Evolutionary conservation across 2,113 vertebrate species (phyloP).

Genomic region (Agelaius tricolor): DNA sequence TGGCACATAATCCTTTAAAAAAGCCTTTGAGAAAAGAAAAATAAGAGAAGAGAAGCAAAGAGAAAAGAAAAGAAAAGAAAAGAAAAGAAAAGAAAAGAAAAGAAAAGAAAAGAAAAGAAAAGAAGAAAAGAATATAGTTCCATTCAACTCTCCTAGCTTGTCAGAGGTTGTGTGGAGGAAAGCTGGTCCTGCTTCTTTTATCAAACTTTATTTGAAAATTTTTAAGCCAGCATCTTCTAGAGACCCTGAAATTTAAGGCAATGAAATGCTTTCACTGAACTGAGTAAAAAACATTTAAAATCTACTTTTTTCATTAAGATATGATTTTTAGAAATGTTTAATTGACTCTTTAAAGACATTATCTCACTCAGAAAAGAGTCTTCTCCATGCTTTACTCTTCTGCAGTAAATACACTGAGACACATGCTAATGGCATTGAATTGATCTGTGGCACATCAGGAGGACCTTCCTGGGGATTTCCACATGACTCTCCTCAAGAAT

Average conservation of each 20-base stretch:
- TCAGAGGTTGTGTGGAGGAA: not conserved
- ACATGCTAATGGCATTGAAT: rapidly evolving
- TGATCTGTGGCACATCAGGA: not conserved
- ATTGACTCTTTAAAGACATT: not conserved
- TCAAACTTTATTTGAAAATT: not conserved
- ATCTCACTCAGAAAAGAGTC: not conserved
- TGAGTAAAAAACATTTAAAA: not conserved
- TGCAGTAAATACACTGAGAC: not conserved
- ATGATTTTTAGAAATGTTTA: not conserved
- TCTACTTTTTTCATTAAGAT: not conserved
- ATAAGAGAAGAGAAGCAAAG: not conserved
- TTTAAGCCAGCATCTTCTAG: not conserved
- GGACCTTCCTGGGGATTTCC: not conserved
- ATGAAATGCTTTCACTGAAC: not conserved
- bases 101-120: too few species aligned
- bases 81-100: not conserved
- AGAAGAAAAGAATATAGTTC: not conserved
- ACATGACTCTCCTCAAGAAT: not conserved
- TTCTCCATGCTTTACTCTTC: not conserved
- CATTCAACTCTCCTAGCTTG: not conserved
- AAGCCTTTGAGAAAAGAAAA: not conserved
- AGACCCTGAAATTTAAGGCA: not conserved
- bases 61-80: not conserved
- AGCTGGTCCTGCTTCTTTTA: not conserved
- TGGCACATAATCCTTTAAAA: not conserved